Conservation (phyloP, 2,797 vertebrate genomes). For the Falco naumanni region DNA sequence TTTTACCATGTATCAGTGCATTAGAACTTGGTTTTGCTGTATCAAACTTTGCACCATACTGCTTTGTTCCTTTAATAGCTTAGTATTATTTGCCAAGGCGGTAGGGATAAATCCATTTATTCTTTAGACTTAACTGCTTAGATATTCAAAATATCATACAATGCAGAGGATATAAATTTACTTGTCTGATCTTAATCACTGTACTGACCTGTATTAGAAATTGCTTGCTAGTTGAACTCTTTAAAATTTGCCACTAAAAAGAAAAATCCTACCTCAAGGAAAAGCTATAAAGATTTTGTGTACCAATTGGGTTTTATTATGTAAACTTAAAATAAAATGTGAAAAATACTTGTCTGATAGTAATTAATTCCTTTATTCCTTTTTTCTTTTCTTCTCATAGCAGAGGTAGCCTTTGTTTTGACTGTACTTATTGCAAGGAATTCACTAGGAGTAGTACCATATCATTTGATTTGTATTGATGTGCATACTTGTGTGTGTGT, state of each 20-base stretch:
- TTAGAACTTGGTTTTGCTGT: neutral
- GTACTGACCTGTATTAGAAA: neutral
- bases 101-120: constrained; percentile 5
- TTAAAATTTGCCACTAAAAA: constrained; percentile 7
- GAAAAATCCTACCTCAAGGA: neutral
- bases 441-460: neutral
- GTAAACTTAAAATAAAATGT: neutral
- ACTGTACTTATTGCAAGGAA: neutral
- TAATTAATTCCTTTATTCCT: neutral
- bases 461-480: constrained; percentile 4
- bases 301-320: neutral
- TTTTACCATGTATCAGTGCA: neutral
- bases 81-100: neutral
- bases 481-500: neutral
- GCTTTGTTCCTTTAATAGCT: neutral
- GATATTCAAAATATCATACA: neutral
- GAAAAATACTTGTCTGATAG: neutral
- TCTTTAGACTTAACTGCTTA: constrained; percentile 4
- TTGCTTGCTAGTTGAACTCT: neutral
- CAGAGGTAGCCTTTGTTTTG: constrained; percentile 10
- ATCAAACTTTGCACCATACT: neutral
- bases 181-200: neutral
- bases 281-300: neutral
- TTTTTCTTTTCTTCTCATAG: neutral
- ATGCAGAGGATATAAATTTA: neutral